Evolutionary conservation across 2,797 vertebrate species (phyloP), one percentile per base, ranked within the genome.

Genomic region (Decapterus maruadsi): DNA sequence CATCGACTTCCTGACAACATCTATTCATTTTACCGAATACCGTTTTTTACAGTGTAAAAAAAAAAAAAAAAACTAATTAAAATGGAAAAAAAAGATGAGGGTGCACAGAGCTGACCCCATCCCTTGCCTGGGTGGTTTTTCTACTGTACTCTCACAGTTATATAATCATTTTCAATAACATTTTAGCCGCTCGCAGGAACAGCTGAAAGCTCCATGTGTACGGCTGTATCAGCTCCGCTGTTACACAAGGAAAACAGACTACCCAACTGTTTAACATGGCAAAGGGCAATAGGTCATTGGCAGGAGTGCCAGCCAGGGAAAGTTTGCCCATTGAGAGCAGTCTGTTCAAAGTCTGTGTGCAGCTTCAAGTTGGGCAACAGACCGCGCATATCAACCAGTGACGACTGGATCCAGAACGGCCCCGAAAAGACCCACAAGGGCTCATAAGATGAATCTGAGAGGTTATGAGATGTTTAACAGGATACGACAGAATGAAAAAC

Each of bases 151-250:
- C 8, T 31, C 34, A 45, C 48, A 19, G 72, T 81, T 56, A 64
- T 19, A 10, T 70, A 67, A 85, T 67, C 20, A 36, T 72, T 77
- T 69, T 43, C 56, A 48, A 59, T 43, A 55, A 50, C 38, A 48
- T 46, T 59, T 40, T 38, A 36, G 31, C 50, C 40, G 20, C 60
- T 56, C 6, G 38, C 43, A 56, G 48, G 1, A 20, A 20, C 8
- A 50, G n/a, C 46, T 51, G 51, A 26, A 7, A 29, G 13, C 51
- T 29, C 51, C 22, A 22, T 14, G 22, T n/a, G 13, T 29, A 8
- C 22, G 2, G 13, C 13, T 5, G 6, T 16, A 54, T 54, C 22
- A 54, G 22, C 13, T 54, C 12, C 6, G 8, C 51, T 16, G 51
- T 14, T 54, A 54, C 13, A 29, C 12, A 54, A 54, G 22, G 22